Evolutionary conservation across 1,140 invertebrate species (phyloP).

Genomic region (Drosophila varians): DNA sequence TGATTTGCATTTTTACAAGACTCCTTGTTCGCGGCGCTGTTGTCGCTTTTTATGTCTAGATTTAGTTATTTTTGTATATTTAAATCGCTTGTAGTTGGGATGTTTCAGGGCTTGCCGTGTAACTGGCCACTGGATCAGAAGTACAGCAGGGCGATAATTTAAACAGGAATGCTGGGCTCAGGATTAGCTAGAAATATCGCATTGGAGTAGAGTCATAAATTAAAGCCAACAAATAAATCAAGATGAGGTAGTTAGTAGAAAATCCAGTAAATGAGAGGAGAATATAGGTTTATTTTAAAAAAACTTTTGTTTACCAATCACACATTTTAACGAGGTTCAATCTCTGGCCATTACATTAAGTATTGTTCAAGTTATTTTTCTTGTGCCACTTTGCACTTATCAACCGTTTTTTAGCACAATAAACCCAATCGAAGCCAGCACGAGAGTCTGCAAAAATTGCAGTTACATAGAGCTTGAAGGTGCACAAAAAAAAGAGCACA

Average conservation of each 20-base stretch:
- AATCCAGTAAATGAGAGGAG: too few relatives aligned
- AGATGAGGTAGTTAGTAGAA: slow-evolving; percentile 25
- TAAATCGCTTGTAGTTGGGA: slow-evolving; percentile 63
- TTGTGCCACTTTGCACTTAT: slow-evolving; percentile 17
- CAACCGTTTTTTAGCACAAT: neutral
- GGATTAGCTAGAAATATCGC: slow-evolving; percentile 42
- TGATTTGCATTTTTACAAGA: slow-evolving; percentile 81
- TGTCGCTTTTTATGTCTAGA: slow-evolving; percentile 52
- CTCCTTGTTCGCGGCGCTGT: slow-evolving; percentile 52
- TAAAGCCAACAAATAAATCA: slow-evolving; percentile 43
- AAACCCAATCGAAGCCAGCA: slow-evolving; percentile 4
- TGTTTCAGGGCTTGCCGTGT: slow-evolving; percentile 20
- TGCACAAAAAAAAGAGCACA: slow-evolving; percentile 6
- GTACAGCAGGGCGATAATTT: slow-evolving; percentile 35
- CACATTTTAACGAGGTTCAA: neutral
- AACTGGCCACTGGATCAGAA: slow-evolving; percentile 42
- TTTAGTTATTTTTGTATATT: slow-evolving; percentile 79
- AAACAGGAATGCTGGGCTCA: slow-evolving; percentile 33
- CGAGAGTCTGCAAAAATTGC: slow-evolving; percentile 6
- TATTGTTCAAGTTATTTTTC: neutral
- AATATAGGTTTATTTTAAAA: neutral
- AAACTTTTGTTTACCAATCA: too few relatives aligned
- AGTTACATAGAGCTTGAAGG: slow-evolving; percentile 5
- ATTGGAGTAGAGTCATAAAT: slow-evolving; percentile 38
- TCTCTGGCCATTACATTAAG: neutral